Conservation (phyloP, 2,797 vertebrate species). For the Danio kyathit region DNA sequence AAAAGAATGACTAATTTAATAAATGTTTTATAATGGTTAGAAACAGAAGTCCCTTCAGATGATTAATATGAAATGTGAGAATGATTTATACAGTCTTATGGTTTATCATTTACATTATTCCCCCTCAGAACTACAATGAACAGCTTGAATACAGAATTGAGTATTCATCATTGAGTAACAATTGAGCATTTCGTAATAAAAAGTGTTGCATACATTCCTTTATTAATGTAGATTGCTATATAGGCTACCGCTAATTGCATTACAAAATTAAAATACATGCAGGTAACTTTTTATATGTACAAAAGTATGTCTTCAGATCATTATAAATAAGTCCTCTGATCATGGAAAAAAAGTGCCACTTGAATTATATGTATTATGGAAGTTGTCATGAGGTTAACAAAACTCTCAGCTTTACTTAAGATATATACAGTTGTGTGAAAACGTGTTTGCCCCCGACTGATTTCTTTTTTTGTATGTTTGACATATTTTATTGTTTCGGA, state of each 20-base stretch:
- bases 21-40: constrained; percentile 11
- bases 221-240: constrained; percentile 18
- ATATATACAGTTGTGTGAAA: background rate
- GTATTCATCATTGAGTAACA: too few relatives aligned
- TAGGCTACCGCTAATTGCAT: background rate
- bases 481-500: too few relatives aligned
- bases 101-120: background rate
- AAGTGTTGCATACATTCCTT: background rate
- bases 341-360: constrained; percentile 20
- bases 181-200: background rate
- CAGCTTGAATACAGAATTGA: background rate
- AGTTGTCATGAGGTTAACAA: background rate
- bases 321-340: background rate
- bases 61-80: background rate
- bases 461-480: too few relatives aligned
- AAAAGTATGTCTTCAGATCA: background rate
- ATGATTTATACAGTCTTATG: too few relatives aligned
- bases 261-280: background rate
- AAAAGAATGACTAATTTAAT: background rate
- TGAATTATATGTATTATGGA: background rate
- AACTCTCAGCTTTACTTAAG: constrained; percentile 4
- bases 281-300: background rate
- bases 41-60: background rate
- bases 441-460: too few relatives aligned
- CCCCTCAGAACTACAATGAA: background rate